Conservation (phyloP, 2,888 invertebrate species). For the Podotricha telesiphe region DNA sequence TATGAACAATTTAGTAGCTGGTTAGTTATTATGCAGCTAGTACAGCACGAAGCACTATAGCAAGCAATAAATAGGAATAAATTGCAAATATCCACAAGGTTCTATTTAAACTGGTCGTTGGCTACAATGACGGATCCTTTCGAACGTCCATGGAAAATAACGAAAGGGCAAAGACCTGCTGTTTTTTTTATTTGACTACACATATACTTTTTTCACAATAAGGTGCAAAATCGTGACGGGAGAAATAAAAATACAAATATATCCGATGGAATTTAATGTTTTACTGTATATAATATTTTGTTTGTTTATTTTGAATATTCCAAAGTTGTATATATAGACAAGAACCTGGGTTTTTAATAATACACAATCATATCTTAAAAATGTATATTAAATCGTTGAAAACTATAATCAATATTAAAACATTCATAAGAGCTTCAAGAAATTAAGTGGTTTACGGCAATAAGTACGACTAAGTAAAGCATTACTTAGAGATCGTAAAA, state of each 20-base stretch:
- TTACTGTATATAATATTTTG: slow-evolving; percentile 8
- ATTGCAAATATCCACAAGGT: slow-evolving; percentile 9
- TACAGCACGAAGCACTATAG: too few relatives aligned
- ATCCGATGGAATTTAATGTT: slow-evolving; percentile 10
- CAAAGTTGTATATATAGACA: background rate
- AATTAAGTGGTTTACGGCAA: too few relatives aligned
- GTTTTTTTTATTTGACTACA: slow-evolving; percentile 48
- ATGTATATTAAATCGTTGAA: too few relatives aligned
- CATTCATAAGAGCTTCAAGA: too few relatives aligned
- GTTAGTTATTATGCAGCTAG: too few relatives aligned
- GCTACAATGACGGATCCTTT: slow-evolving; percentile 39
- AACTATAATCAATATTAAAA: too few relatives aligned
- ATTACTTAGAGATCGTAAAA: background rate
- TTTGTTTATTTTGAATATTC: slow-evolving; percentile 3
- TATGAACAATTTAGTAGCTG: too few relatives aligned
- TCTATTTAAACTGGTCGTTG: slow-evolving; percentile 35
- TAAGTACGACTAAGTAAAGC: too few relatives aligned
- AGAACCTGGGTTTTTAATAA: background rate
- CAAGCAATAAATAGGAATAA: background rate
- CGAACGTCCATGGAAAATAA: slow-evolving; percentile 48
- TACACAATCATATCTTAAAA: too few relatives aligned
- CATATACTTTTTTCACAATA: slow-evolving; percentile 44
- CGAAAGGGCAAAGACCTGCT: slow-evolving; percentile 54
- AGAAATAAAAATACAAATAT: slow-evolving; percentile 40
- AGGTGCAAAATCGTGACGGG: slow-evolving; percentile 50